These are phyloP conservation scores for Diceros bicornis DNA, from an alignment of 2,797 vertebrate genomes.

Conservation along the genomic window DNA sequence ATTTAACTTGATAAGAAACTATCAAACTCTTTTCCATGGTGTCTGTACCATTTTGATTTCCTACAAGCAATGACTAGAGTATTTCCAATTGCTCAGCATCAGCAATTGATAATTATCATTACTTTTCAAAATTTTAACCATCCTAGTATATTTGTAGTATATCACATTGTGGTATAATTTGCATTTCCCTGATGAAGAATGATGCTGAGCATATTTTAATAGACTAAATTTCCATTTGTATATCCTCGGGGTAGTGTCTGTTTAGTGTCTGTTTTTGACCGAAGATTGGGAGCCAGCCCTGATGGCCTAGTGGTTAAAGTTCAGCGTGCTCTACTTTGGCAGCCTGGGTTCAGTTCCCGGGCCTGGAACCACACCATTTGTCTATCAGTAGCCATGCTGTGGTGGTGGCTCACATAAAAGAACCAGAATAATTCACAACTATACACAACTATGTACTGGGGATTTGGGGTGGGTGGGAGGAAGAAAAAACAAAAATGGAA, in stretches of 20 bases:
- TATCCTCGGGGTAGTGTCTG: neutral
- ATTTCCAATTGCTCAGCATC: neutral
- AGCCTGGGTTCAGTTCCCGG: too few relatives aligned
- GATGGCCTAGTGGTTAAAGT: too few relatives aligned
- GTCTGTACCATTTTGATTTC: neutral
- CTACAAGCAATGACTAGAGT: neutral
- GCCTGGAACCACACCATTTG: too few relatives aligned
- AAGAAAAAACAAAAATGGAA: too few relatives aligned
- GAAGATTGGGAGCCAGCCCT: too few relatives aligned
- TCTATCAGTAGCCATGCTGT: too few relatives aligned
- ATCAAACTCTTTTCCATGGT: too few relatives aligned
- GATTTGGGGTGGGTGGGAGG: too few relatives aligned
- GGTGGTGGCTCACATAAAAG: too few relatives aligned
- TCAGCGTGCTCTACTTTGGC: too few relatives aligned
- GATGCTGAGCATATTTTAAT: neutral
- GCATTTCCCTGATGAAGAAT: neutral
- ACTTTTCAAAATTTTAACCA: neutral
- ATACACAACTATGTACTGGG: too few relatives aligned
- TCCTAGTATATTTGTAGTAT: neutral
- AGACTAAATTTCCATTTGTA: neutral
- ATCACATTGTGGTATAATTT: neutral
- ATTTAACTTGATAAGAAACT: neutral
- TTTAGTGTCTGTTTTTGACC: neutral
- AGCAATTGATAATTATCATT: neutral
- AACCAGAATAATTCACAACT: too few relatives aligned